A percentile compares a stretch with the other conserved stretches of the same genome.
phyloP scores from a whole-genome alignment of 2,888 invertebrate genomes.

The Caenorhabditis uteleia region DNA sequence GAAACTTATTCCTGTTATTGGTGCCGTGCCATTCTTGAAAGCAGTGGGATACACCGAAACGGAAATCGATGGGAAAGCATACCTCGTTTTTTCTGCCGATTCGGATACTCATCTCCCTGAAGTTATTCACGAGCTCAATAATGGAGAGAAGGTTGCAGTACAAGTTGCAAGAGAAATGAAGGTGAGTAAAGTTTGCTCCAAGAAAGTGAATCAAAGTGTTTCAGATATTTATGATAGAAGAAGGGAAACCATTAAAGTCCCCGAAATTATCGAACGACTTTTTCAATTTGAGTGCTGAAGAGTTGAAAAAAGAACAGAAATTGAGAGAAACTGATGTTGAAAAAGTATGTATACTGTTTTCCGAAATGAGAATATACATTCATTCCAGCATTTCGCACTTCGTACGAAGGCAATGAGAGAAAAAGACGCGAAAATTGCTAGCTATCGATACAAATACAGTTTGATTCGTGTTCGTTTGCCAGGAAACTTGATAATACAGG shows the following conservation, averaged over 20 bases:
- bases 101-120: conserved; percentile 19
- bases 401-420: conserved; percentile 94
- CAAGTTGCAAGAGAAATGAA: conserved; percentile 85
- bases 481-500: conserved; percentile 71
- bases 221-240: conserved; percentile 51
- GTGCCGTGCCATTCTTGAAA: conserved; percentile 48
- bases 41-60: conserved; percentile 78
- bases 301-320: conserved; percentile 73
- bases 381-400: conserved; percentile 77
- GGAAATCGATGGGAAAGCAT: conserved; percentile 72
- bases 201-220: conserved; percentile 4
- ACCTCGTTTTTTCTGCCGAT: conserved; percentile 64
- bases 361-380: neutral
- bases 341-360: conserved; percentile 20
- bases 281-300: conserved; percentile 82
- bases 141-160: conserved; percentile 77
- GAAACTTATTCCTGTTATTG: conserved; percentile 37
- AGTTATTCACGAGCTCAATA: conserved; percentile 25
- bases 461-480: conserved; percentile 87
- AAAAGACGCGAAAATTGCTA: conserved; percentile 82
- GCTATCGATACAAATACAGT: conserved; percentile 84
- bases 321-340: conserved; percentile 48
- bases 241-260: conserved; percentile 39
- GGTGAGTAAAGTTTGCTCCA: conserved; percentile 68
- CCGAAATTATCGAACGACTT: conserved; percentile 83